Base-by-base conservation (phyloP, 2,888 invertebrate species). In the Caenorhabditis wallacei region DNA sequence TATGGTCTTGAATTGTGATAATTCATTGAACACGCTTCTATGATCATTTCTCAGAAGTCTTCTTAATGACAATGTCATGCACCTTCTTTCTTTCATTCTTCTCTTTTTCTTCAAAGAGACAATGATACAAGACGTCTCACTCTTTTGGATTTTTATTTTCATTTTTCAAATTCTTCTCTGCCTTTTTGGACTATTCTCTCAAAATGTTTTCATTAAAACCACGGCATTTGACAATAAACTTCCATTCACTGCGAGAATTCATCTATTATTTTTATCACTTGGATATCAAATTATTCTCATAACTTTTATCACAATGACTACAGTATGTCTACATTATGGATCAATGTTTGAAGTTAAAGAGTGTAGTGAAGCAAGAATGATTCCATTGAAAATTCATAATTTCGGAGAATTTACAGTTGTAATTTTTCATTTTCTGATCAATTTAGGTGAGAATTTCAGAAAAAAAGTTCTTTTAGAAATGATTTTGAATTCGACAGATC, bases 81-180 rank as follows among this genome's bases (percentile, higher is more conserved):
- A 43, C 51, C 5, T 16, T 53, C 3, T 40, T 30, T 8, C 37
- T 54, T 37, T 30, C 30, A 30, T 30, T 37, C n/a, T n/a, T n/a
- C 5, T 16, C 37, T 1, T 40, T 30, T 8, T 22, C 40, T 37
- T 30, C 30, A 30, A 5, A 37, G 40, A n/a, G 20, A 30, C 26
- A 8, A 70, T 70, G 70, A 54, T 53, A 53, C 53, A 53, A 10
- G 51, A 66, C 22, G 22, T 22, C 8, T 59, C 70, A n/a, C 16
- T 46, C n/a, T 46, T 48, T 18, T 74, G 74, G 74, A 11, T 46
- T 18, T 56, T 48, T 11, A 46, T 74, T 11, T 74, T 74, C 48
- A 64, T 64, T 7, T 64, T 74, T 18, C 74, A 74, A 64, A n/a
- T 74, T 22, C 10, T 74, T n/a, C 56, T 74, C 5, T 74, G 74